Conservation (phyloP, 2,888 invertebrate genomes). For the Allophyes oxyacanthae region DNA sequence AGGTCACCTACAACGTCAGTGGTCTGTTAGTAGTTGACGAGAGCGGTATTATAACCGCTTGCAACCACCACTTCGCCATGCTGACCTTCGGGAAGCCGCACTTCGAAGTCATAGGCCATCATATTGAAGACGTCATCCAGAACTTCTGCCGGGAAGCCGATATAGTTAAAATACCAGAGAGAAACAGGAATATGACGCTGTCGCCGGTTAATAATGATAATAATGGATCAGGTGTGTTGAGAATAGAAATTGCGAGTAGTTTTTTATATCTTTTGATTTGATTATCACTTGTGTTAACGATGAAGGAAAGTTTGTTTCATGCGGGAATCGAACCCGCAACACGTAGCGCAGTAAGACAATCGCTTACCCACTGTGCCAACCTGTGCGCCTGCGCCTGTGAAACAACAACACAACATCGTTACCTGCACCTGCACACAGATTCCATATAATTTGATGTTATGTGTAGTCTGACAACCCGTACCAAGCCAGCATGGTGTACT, state of each 20-base stretch:
- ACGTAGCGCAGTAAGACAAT: too few relatives aligned
- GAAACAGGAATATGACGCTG: constrained; percentile 87
- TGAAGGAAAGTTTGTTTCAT: too few relatives aligned
- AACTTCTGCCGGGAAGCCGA: constrained; percentile 90
- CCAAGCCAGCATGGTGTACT: too few relatives aligned
- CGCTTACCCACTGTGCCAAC: too few relatives aligned
- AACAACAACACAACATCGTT: too few relatives aligned
- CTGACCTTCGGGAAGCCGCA: constrained; percentile 91
- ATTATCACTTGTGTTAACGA: too few relatives aligned
- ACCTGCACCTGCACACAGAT: too few relatives aligned
- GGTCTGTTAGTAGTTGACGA: constrained; percentile 91
- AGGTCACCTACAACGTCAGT: constrained; percentile 91
- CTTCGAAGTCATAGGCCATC: constrained; percentile 89
- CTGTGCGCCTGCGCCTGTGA: too few relatives aligned
- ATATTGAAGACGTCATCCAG: constrained; percentile 89
- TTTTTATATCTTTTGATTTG: too few relatives aligned
- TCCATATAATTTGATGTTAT: too few relatives aligned
- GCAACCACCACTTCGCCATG: constrained; percentile 91
- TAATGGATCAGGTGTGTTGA: constrained; percentile 75
- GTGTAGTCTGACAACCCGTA: too few relatives aligned
- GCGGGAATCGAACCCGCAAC: too few relatives aligned
- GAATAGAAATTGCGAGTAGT: neutral
- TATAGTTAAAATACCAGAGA: constrained; percentile 77
- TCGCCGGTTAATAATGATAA: constrained; percentile 88
- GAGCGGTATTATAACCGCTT: constrained; percentile 90